A percentile compares a stretch with the other conserved stretches of the same genome.
Conservation (phyloP, 2,797 vertebrate genomes). For the Rhynchonycteris naso region DNA sequence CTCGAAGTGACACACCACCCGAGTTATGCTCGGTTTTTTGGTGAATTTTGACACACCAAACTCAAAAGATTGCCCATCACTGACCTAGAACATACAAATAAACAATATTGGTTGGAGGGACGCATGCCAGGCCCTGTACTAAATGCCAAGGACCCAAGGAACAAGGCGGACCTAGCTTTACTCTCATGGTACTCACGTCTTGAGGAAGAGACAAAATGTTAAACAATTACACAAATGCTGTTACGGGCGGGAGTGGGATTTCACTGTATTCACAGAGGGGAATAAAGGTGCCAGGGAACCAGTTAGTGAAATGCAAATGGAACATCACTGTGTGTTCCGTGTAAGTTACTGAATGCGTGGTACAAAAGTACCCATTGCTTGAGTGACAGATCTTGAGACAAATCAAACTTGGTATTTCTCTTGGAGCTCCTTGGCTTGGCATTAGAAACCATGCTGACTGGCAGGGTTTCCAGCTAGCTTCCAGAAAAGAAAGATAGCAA, state of each 20-base stretch:
- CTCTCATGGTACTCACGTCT: not conserved
- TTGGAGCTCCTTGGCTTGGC: not conserved
- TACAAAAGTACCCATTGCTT: not conserved
- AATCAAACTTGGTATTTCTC: constrained; percentile 7
- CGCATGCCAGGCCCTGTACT: not conserved
- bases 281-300: not conserved
- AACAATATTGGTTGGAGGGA: not conserved
- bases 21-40: no score
- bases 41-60: no score
- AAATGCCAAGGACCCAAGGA: not conserved
- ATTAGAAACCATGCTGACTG: constrained; percentile 43
- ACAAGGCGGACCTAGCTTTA: not conserved
- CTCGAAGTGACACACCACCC: no score
- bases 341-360: not conserved
- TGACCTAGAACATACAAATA: not conserved
- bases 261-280: not conserved
- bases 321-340: fast-evolving
- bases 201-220: not conserved
- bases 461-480: not conserved
- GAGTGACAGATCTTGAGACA: not conserved
- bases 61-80: no score
- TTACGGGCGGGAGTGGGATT: not conserved
- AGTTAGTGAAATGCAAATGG: no score
- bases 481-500: not conserved
- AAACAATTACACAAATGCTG: not conserved